Conservation (phyloP, 2,797 vertebrate species). For the Melanotaenia pygmaea region DNA sequence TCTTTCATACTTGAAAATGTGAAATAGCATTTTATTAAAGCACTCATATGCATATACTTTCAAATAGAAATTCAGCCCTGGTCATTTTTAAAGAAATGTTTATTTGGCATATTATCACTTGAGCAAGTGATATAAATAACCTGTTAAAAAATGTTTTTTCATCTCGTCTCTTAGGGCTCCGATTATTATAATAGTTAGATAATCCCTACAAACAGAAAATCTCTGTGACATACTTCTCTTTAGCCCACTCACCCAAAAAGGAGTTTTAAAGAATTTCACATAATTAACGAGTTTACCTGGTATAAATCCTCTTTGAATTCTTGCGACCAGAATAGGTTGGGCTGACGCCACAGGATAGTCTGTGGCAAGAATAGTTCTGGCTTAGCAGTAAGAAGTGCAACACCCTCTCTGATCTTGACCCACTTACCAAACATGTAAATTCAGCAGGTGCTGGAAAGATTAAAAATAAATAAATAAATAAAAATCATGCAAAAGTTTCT, state of each 20-base stretch:
- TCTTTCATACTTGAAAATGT: constrained; percentile 11
- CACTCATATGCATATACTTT: constrained; percentile 4
- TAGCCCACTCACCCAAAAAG: constrained; percentile 21
- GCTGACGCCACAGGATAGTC: constrained; percentile 62
- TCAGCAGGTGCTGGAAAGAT: constrained; percentile 72
- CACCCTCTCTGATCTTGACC: constrained; percentile 76
- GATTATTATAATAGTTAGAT: constrained; percentile 19
- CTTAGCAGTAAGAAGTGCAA: constrained; percentile 76
- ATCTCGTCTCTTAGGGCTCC: constrained; percentile 1
- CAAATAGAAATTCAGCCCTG: not conserved
- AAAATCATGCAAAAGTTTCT: constrained; percentile 45
- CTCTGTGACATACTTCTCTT: constrained; percentile 20
- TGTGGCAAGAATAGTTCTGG: constrained; percentile 77
- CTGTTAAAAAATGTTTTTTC: constrained; percentile 6
- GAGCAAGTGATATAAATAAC: too few species aligned
- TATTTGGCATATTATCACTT: too few species aligned
- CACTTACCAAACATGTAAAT: constrained; percentile 74
- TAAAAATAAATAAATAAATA: constrained; percentile 34
- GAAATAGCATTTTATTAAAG: constrained; percentile 20
- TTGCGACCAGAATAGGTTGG: constrained; percentile 64
- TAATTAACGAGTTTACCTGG: constrained; percentile 67
- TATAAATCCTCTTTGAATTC: constrained; percentile 65
- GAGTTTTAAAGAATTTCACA: constrained; percentile 38
- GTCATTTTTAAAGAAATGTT: too few species aligned
- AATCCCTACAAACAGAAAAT: constrained; percentile 26